Conservation (phyloP, 1,140 invertebrate genomes). For the Tachypleus tridentatus region DNA sequence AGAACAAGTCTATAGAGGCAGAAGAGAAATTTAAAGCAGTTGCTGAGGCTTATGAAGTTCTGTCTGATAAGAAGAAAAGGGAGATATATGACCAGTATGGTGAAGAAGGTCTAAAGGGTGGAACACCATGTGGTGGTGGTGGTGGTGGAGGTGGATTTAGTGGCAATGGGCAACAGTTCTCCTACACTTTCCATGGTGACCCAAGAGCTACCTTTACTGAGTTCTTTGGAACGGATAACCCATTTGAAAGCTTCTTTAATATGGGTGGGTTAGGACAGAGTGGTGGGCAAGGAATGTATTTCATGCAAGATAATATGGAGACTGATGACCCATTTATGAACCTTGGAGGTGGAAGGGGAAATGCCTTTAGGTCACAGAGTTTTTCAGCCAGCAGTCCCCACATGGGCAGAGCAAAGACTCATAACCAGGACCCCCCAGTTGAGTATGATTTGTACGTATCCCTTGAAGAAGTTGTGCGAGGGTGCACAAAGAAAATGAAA, state of each 20-base stretch:
- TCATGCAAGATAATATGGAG: conserved; percentile 20
- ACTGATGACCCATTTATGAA: conserved; percentile 15
- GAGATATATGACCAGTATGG: conserved; percentile 93
- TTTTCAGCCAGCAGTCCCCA: conserved; percentile 60
- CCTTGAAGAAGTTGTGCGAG: conserved; percentile 77
- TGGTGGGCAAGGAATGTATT: conserved; percentile 5
- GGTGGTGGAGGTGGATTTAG: conserved; percentile 1
- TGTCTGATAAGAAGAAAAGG: conserved; percentile 89
- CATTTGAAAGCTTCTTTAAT: conserved; percentile 59
- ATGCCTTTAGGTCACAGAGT: conserved; percentile 57
- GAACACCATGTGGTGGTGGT: conserved; percentile 29
- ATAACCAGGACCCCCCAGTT: conserved; percentile 76
- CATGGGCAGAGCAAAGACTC: conserved; percentile 9
- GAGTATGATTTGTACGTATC: conserved; percentile 91
- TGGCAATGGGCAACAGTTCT: conserved; percentile 22
- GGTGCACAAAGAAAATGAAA: conserved; percentile 99
- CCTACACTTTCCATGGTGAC: conserved; percentile 51
- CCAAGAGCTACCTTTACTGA: conserved; percentile 86
- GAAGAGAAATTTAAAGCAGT: conserved; percentile 98
- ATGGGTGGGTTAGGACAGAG: conserved; percentile 32
- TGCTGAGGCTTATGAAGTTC: conserved; percentile 95
- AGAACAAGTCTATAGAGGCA: conserved; percentile 87
- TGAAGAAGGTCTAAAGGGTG: conserved; percentile 82
- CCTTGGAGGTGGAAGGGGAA: conserved; percentile 8
- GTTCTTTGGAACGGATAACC: conserved; percentile 77